Evolutionary conservation across 2,797 vertebrate genomes (phyloP).

Genomic region (Synaphobranchus kaupii): DNA sequence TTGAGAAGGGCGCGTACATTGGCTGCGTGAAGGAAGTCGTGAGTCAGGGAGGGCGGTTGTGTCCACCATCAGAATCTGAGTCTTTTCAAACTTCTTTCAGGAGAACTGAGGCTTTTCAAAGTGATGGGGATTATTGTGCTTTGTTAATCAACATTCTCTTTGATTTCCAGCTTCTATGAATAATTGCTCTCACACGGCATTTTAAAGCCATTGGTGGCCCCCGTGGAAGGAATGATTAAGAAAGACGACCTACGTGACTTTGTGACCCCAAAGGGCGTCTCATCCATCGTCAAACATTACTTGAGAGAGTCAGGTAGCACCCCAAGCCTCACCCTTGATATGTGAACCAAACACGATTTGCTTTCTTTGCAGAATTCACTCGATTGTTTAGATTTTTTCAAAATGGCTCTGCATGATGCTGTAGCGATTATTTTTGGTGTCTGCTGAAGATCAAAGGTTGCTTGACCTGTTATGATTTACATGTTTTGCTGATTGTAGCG

Average conservation of each 20-base stretch:
- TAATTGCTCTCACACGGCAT: slow-evolving; percentile 78
- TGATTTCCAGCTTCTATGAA: slow-evolving; percentile 77
- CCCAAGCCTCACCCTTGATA: background rate
- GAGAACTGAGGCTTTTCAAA: slow-evolving; percentile 18
- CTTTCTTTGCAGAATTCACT: background rate
- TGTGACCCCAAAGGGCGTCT: slow-evolving; percentile 78
- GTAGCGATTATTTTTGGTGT: background rate
- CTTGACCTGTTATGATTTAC: background rate
- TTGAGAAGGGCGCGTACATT: background rate
- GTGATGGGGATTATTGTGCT: background rate
- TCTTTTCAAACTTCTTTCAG: slow-evolving; percentile 12
- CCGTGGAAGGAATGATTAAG: slow-evolving; percentile 74
- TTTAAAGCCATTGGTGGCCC: slow-evolving; percentile 68
- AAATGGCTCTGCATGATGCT: slow-evolving; percentile 27
- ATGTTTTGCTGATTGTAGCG: background rate
- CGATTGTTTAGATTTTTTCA: slow-evolving; percentile 3
- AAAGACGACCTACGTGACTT: slow-evolving; percentile 73
- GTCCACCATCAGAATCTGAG: background rate
- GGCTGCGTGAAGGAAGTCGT: background rate
- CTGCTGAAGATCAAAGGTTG: background rate
- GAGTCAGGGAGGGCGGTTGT: background rate
- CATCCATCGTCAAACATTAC: slow-evolving; percentile 84
- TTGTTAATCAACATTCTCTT: slow-evolving; percentile 21
- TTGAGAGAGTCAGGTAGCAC: slow-evolving; percentile 80
- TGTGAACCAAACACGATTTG: background rate